Evolutionary conservation across 2,888 invertebrate genomes (phyloP).

Genomic region (Hypercompe scribonia): DNA sequence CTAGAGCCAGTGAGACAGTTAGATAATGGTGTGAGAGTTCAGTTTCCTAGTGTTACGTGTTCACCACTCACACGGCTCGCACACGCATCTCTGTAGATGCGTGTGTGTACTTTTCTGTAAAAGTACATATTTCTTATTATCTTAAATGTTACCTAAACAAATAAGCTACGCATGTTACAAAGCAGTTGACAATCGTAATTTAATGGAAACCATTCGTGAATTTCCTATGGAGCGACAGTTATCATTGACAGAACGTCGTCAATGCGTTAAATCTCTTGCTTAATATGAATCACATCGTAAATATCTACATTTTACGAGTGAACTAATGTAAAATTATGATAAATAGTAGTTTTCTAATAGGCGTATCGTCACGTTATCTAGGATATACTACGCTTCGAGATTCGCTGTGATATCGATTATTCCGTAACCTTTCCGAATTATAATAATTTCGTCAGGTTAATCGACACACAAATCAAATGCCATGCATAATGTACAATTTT

Average conservation of each 20-base stretch:
- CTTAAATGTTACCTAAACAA: constrained; percentile 60
- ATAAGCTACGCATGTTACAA: constrained; percentile 46
- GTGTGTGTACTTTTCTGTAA: too few relatives aligned
- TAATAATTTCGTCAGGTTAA: constrained; percentile 78
- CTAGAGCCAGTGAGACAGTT: constrained; percentile 53
- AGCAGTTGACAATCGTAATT: constrained; percentile 21
- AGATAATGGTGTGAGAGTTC: constrained; percentile 72
- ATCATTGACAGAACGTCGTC: not conserved
- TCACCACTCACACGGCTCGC: constrained; percentile 45
- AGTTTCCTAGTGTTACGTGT: constrained; percentile 77
- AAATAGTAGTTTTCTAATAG: constrained; percentile 48
- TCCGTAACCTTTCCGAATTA: constrained; percentile 78
- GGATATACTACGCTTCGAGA: constrained; percentile 74
- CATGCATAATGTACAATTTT: constrained; percentile 79
- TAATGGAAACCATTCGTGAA: constrained; percentile 26
- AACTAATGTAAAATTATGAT: constrained; percentile 4
- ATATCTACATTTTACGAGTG: not conserved
- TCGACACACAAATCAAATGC: constrained; percentile 80
- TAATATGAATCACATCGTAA: not conserved
- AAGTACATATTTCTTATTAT: constrained; percentile 55
- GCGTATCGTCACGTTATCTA: constrained; percentile 66
- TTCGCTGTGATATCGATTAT: constrained; percentile 81
- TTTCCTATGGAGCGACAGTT: not conserved
- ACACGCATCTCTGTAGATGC: constrained; percentile 58
- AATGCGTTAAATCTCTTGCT: not conserved